Percentiles rank a stretch among this genome's conserved stretches.
Conservation (phyloP, 2,797 vertebrate species). For the Bucorvus abyssinicus region DNA sequence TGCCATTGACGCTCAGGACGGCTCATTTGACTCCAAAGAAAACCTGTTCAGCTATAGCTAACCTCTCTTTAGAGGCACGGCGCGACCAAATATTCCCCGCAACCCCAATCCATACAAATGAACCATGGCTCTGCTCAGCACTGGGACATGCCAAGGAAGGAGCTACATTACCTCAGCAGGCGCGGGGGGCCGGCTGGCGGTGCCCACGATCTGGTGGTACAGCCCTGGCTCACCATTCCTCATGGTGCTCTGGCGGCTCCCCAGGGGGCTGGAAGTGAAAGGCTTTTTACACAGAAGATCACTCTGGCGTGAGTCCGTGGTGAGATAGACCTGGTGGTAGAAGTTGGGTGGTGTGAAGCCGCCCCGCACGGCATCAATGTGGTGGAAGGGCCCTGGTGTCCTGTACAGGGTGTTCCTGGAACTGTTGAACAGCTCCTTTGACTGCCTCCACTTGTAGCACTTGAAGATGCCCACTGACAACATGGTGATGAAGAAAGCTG, state of each 20-base stretch:
- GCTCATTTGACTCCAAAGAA: neutral
- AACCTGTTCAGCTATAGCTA: neutral
- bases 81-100: rapidly evolving
- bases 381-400: constrained; percentile 74
- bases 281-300: constrained; percentile 76
- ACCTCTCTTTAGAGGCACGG: neutral
- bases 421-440: constrained; percentile 72
- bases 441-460: constrained; percentile 78
- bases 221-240: constrained; percentile 74
- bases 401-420: constrained; percentile 74
- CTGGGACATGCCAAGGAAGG: neutral
- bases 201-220: constrained; percentile 76
- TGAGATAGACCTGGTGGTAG: constrained; percentile 79
- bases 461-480: constrained; percentile 76
- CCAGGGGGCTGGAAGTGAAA: constrained; percentile 69
- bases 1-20: neutral
- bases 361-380: constrained; percentile 70
- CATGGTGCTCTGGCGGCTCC: constrained; percentile 74
- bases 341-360: constrained; percentile 70
- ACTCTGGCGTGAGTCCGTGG: constrained; percentile 76
- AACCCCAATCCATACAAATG: neutral
- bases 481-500: constrained; percentile 79
- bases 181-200: constrained; percentile 60
- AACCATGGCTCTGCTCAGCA: neutral
- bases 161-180: constrained; percentile 72